Conservation (phyloP, 2,113 vertebrate species). For the Leptobrachium ailaonicum region DNA sequence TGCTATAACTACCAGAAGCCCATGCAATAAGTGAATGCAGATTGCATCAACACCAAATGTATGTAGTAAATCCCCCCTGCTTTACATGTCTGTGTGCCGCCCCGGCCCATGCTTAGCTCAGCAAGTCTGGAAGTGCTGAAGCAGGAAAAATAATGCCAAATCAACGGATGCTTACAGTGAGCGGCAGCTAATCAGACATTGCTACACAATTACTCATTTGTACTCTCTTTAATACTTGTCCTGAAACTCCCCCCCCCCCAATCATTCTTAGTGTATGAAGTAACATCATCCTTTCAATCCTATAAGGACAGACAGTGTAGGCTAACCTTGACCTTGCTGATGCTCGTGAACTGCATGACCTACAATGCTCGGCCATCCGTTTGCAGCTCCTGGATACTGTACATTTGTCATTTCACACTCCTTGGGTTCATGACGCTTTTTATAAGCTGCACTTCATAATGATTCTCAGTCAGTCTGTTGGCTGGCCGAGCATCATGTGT, state of each 20-base stretch:
- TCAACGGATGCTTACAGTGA: slow-evolving; percentile 46
- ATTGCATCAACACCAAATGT: slow-evolving; percentile 32
- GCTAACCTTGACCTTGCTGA: neutral
- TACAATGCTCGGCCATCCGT: too few relatives aligned
- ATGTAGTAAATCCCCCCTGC: slow-evolving; percentile 33
- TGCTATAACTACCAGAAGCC: too few relatives aligned
- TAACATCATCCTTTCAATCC: neutral
- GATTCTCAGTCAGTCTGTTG: too few relatives aligned
- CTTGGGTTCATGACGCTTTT: too few relatives aligned
- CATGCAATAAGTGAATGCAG: slow-evolving; percentile 32
- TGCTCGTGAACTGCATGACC: too few relatives aligned
- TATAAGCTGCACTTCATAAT: too few relatives aligned
- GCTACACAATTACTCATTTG: slow-evolving; percentile 31
- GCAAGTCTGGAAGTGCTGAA: slow-evolving; percentile 54
- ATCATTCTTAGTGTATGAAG: slow-evolving; percentile 13
- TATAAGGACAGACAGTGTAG: neutral
- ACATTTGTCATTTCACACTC: too few relatives aligned
- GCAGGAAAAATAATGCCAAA: slow-evolving; percentile 45
- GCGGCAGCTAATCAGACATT: slow-evolving; percentile 13
- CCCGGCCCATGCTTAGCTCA: slow-evolving; percentile 49
- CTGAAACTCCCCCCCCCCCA: neutral
- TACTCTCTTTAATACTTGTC: slow-evolving; percentile 11
- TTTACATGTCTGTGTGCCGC: slow-evolving; percentile 48
- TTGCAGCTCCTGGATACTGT: too few relatives aligned
- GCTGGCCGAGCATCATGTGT: too few relatives aligned